Evolutionary conservation across 2,113 vertebrate genomes (phyloP).

Genomic region (Cettia cetti): DNA sequence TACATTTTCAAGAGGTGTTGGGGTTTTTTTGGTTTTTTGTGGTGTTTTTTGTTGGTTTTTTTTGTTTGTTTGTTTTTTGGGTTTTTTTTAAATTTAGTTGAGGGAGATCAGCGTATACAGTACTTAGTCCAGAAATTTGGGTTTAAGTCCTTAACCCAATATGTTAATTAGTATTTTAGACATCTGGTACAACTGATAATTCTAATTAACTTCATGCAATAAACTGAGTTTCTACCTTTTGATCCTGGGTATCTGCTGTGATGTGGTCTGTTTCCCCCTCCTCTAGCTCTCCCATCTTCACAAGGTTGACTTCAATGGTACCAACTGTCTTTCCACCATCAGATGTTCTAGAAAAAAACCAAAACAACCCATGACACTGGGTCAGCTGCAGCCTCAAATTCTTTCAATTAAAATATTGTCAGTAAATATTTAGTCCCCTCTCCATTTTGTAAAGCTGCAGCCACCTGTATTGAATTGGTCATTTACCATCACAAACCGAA

Average conservation of each 20-base stretch:
- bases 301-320: constrained; percentile 86
- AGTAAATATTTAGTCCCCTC: not conserved
- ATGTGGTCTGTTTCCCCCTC: constrained; percentile 85
- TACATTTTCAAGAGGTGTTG: not conserved
- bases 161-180: constrained; percentile 19
- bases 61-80: no score
- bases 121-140: constrained; percentile 25
- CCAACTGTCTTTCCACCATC: constrained; percentile 91
- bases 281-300: constrained; percentile 95
- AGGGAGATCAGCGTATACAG: not conserved
- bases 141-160: constrained; percentile 52
- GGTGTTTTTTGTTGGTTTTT: no score
- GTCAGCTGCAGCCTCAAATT: not conserved
- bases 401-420: not conserved
- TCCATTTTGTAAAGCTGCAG: not conserved
- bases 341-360: constrained; percentile 74
- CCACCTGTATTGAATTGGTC: not conserved
- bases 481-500: not conserved
- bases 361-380: not conserved
- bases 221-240: constrained; percentile 76
- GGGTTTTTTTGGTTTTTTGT: not conserved
- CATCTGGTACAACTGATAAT: constrained; percentile 22
- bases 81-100: not conserved
- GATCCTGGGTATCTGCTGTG: constrained; percentile 78
- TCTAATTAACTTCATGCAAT: constrained; percentile 36